Percentiles rank a stretch among this genome's conserved stretches.
These are phyloP conservation scores for Riparia riparia DNA, from an alignment of 2,113 vertebrate genomes.

Conservation along the genomic window DNA sequence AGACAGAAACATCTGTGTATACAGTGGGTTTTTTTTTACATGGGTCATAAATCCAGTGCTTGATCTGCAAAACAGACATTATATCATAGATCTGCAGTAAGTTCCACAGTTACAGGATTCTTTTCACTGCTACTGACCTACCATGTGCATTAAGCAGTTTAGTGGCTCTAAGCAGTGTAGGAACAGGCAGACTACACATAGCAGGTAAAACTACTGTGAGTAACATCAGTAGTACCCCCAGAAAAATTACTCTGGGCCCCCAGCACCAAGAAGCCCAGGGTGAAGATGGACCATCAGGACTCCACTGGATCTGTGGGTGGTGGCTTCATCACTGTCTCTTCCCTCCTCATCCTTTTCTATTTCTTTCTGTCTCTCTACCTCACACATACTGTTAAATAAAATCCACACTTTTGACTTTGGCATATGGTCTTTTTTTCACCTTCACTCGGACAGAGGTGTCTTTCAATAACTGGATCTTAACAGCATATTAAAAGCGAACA, in stretches of 20 bases:
- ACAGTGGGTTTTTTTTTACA: background rate
- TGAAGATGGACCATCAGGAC: background rate
- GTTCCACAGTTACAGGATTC: background rate
- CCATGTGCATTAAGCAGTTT: background rate
- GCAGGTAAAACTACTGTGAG: background rate
- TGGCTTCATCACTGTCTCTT: background rate
- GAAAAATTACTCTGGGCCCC: background rate
- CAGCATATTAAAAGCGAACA: background rate
- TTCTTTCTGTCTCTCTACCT: background rate
- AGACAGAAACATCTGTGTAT: background rate
- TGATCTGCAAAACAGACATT: background rate
- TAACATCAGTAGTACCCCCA: background rate
- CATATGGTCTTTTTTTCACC: background rate
- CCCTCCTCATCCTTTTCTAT: background rate
- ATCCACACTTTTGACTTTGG: background rate
- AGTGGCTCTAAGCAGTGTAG: background rate
- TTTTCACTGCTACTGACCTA: background rate
- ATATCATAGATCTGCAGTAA: background rate
- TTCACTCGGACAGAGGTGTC: accelerated
- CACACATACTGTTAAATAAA: background rate
- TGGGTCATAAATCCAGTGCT: background rate
- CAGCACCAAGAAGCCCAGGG: background rate
- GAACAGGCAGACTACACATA: background rate
- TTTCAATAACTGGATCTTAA: background rate
- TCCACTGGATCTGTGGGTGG: background rate